Conservation (phyloP, 2,113 vertebrate genomes). For the Pionites leucogaster region DNA sequence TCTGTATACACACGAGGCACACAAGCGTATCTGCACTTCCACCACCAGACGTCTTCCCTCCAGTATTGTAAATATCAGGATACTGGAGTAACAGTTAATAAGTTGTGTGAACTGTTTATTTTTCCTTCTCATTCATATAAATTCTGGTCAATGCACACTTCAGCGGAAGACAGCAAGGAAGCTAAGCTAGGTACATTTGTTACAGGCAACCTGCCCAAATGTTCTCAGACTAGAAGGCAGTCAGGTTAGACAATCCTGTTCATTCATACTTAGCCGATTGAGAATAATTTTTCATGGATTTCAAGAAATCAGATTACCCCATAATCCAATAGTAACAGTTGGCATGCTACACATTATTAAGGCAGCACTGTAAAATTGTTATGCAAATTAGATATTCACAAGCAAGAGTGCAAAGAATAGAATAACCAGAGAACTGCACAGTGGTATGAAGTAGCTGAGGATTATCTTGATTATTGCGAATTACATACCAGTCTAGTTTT, state of each 20-base stretch:
- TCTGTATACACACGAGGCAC: not conserved
- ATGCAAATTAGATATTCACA: slow-evolving; percentile 17
- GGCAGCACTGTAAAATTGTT: slow-evolving; percentile 2
- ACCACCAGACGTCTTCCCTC: not conserved
- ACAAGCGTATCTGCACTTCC: not conserved
- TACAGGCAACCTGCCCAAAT: not conserved
- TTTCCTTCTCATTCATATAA: not conserved
- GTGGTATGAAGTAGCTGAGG: not conserved
- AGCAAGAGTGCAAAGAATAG: not conserved
- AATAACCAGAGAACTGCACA: not conserved
- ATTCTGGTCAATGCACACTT: not conserved
- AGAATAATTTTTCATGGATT: not conserved
- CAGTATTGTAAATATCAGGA: not conserved
- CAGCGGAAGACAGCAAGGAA: not conserved
- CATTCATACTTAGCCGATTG: not conserved
- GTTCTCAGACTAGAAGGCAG: not conserved
- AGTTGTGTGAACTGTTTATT: not conserved
- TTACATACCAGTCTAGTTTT: not conserved
- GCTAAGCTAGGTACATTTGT: not conserved
- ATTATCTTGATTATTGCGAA: not conserved
- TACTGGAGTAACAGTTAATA: not conserved
- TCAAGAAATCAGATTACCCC: slow-evolving; percentile 24
- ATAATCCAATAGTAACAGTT: slow-evolving; percentile 3
- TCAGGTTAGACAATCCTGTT: not conserved
- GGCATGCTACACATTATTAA: not conserved